Conservation (phyloP, 2,888 invertebrate genomes). For the Diplazon laetatorius region DNA sequence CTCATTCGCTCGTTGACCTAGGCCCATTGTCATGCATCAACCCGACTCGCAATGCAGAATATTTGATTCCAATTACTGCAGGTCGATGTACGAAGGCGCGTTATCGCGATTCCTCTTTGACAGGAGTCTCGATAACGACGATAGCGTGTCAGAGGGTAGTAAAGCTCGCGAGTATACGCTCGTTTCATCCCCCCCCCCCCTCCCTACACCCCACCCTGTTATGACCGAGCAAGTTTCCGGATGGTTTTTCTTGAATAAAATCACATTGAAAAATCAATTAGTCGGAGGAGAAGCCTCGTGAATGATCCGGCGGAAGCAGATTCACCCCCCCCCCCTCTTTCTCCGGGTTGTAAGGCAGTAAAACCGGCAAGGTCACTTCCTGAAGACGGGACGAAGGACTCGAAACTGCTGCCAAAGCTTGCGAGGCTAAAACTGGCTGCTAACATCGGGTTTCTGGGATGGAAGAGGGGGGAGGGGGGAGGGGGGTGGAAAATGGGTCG, state of each 20-base stretch:
- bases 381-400: constrained; percentile 40
- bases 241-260: constrained; percentile 70
- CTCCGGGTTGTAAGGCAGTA: constrained; percentile 20
- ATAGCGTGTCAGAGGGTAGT: constrained; percentile 54
- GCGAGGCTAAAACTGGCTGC: constrained; percentile 31
- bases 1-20: constrained; percentile 57
- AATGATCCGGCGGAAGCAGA: constrained; percentile 73
- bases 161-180: constrained; percentile 37
- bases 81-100: neutral
- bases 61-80: constrained; percentile 18
- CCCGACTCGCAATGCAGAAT: constrained; percentile 30
- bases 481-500: constrained; percentile 9
- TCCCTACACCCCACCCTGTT: too few relatives aligned
- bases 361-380: constrained; percentile 49
- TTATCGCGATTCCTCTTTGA: constrained; percentile 32
- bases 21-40: constrained; percentile 28
- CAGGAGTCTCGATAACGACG: constrained; percentile 30
- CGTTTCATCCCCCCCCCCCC: too few relatives aligned
- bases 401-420: constrained; percentile 36
- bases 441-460: constrained; percentile 31
- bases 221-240: constrained; percentile 20
- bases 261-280: constrained; percentile 79
- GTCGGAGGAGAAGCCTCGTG: constrained; percentile 71
- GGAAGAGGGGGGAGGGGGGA: too few relatives aligned
- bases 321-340: too few relatives aligned